phyloP scores from a whole-genome alignment of 2,888 invertebrate genomes.

The Drosophila paracracens region DNA sequence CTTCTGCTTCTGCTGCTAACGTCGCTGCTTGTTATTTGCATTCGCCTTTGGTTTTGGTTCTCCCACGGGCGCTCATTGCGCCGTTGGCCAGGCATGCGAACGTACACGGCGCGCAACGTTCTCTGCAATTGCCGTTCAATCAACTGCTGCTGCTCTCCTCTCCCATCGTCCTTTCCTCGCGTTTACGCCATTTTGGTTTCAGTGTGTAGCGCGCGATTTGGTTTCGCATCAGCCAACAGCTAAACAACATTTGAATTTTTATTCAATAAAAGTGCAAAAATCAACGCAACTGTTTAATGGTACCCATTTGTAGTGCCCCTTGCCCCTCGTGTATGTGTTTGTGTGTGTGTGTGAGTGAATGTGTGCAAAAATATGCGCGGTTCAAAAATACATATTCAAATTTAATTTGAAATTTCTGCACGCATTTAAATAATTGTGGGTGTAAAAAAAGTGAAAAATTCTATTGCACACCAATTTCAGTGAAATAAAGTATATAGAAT shows the following conservation, averaged over 20 bases:
- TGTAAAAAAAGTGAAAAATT: conserved; percentile 52
- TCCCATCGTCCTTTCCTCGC: conserved; percentile 27
- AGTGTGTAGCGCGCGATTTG: conserved; percentile 46
- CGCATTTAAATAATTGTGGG: conserved; percentile 76
- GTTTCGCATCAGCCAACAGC: conserved; percentile 28
- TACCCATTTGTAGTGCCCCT: conserved; percentile 25
- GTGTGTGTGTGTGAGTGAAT: conserved; percentile 23
- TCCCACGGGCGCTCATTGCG: conserved; percentile 75
- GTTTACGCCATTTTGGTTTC: conserved; percentile 40
- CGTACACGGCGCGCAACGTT: conserved; percentile 65
- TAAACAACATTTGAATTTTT: conserved; percentile 77
- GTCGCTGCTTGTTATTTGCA: conserved; percentile 49
- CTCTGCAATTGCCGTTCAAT: conserved; percentile 18
- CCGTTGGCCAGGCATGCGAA: conserved; percentile 68
- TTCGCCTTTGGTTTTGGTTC: conserved; percentile 49
- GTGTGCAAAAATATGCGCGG: conserved; percentile 60
- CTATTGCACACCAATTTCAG: conserved; percentile 9
- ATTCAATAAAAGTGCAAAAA: conserved; percentile 73
- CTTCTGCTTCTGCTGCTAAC: conserved; percentile 20
- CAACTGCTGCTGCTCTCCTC: conserved; percentile 5
- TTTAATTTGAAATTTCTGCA: conserved; percentile 74
- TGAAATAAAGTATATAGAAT: conserved; percentile 16
- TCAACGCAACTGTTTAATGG: conserved; percentile 55
- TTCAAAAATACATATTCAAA: conserved; percentile 75
- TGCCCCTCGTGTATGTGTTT: not conserved